A percentile compares a stretch with the other conserved stretches of the same genome.
Conservation (phyloP, 1,140 invertebrate species). For the Palaemon carinicauda region DNA sequence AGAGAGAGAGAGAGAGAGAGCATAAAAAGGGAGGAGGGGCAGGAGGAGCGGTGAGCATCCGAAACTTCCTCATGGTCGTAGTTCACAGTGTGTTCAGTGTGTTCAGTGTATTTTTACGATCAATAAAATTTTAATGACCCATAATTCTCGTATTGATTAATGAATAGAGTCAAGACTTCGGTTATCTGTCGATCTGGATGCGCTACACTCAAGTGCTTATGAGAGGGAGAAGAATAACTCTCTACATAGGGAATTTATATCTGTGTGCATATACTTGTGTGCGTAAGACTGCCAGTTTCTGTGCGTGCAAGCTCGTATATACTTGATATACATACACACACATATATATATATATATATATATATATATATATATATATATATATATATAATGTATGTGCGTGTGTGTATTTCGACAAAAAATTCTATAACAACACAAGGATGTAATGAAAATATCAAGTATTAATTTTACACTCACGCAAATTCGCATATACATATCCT, state of each 20-base stretch:
- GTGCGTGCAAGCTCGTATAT: background rate
- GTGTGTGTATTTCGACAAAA: background rate
- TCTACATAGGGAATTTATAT: background rate
- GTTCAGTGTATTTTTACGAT: no score
- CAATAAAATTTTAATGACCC: no score
- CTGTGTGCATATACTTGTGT: background rate
- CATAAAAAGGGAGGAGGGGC: background rate
- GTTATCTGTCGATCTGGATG: no score
- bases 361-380: slow-evolving; percentile 8
- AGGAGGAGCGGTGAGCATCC: background rate
- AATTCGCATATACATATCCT: slow-evolving; percentile 15
- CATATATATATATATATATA: background rate
- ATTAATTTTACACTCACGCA: no score
- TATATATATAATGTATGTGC: slow-evolving; percentile 20
- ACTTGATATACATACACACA: background rate
- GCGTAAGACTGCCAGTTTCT: background rate
- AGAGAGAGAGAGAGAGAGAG: background rate
- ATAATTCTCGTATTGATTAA: no score
- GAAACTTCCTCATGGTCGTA: background rate
- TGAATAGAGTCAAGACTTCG: no score
- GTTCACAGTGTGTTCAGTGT: no score
- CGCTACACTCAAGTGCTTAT: no score
- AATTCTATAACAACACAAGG: no score
- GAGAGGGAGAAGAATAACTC: no score
- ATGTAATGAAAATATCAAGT: no score